These are phyloP conservation scores for Sinonovacula constricta DNA, from an alignment of 1,140 invertebrate species.

Conservation along the genomic window DNA sequence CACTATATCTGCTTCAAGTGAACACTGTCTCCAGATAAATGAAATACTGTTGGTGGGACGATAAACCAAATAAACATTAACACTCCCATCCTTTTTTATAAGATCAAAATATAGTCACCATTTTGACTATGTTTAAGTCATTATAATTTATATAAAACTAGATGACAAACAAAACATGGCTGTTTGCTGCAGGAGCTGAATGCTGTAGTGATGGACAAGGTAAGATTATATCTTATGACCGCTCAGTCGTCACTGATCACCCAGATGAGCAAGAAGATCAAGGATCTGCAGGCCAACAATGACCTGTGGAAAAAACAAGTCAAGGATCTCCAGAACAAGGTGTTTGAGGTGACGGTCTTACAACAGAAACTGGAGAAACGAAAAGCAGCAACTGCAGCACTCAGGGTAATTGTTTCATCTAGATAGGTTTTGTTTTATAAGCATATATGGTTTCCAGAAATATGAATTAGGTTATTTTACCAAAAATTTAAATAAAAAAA, in stretches of 20 bases:
- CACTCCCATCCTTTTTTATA: too few species aligned
- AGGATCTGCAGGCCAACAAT: constrained; percentile 58
- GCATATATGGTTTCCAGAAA: not conserved
- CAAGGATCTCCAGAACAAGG: constrained; percentile 64
- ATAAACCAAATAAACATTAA: too few species aligned
- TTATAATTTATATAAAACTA: too few species aligned
- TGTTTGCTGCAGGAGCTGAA: constrained; percentile 48
- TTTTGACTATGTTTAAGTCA: not conserved
- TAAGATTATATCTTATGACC: constrained; percentile 46
- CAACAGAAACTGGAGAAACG: constrained; percentile 64
- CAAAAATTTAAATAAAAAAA: too few species aligned
- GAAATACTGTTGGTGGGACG: not conserved
- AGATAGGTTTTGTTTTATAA: not conserved
- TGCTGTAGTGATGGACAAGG: constrained; percentile 50
- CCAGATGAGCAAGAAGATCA: constrained; percentile 80
- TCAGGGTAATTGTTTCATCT: too few species aligned
- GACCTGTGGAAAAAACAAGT: constrained; percentile 67
- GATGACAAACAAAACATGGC: not conserved
- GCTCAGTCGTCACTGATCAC: constrained; percentile 38
- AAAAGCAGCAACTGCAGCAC: constrained; percentile 60
- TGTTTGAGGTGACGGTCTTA: constrained; percentile 62
- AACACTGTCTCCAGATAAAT: not conserved
- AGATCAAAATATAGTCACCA: not conserved
- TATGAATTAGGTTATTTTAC: not conserved
- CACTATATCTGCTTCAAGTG: too few species aligned